Conservation (phyloP, 1,140 invertebrate genomes). For the Diabrotica virgifera region DNA sequence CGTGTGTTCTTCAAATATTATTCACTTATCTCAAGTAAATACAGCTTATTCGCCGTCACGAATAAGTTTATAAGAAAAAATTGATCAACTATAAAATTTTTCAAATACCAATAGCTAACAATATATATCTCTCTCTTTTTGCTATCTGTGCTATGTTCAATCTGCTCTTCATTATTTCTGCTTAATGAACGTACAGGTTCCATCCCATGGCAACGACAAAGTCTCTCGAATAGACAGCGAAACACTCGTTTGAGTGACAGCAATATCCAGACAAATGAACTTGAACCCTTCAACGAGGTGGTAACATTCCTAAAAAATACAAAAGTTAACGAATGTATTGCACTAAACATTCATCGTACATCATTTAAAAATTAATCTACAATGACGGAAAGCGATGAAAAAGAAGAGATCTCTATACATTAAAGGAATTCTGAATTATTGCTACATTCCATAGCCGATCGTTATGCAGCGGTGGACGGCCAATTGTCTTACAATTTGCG, state of each 20-base stretch:
- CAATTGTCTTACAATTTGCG: no score
- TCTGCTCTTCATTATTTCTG: neutral
- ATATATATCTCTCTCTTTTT: no score
- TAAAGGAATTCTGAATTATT: neutral
- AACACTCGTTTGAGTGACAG: conserved; percentile 28
- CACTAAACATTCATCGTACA: neutral
- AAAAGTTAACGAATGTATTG: conserved; percentile 1
- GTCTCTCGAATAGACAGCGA: conserved; percentile 19
- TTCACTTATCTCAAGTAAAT: no score
- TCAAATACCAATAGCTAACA: no score
- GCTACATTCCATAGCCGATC: no score
- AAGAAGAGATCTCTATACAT: neutral
- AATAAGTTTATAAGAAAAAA: no score
- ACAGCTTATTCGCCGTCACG: no score
- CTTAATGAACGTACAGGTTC: conserved; percentile 27
- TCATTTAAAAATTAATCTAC: neutral
- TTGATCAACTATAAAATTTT: no score
- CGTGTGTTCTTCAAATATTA: no score
- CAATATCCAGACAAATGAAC: conserved; percentile 16
- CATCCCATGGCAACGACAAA: conserved; percentile 33
- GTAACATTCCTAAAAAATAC: conserved; percentile 32
- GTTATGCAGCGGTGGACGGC: neutral
- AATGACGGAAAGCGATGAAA: no score
- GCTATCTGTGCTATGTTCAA: neutral
- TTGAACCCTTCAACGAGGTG: conserved; percentile 37